Evolutionary conservation across 2,888 invertebrate genomes (phyloP).

Genomic region (Stenoptilia bipunctidactyla): DNA sequence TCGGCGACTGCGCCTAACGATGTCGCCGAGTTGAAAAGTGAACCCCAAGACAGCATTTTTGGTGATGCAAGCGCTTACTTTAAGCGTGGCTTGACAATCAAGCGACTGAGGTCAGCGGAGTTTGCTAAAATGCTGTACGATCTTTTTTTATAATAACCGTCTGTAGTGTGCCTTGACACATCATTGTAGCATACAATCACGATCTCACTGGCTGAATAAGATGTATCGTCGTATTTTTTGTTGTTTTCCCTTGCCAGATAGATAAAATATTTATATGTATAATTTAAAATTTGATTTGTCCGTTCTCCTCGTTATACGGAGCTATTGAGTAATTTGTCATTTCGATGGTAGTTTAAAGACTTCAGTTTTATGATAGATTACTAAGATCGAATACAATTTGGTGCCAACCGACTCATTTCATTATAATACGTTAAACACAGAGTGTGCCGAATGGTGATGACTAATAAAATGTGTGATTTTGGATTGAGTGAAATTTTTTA

Average conservation of each 20-base stretch:
- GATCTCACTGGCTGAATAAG: constrained; percentile 26
- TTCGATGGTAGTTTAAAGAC: no score
- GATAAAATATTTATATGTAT: no score
- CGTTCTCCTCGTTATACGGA: no score
- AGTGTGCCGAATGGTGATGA: not conserved
- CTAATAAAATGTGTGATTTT: no score
- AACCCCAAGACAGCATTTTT: constrained; percentile 53
- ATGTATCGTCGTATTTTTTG: not conserved
- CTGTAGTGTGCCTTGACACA: constrained; percentile 66
- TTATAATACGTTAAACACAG: no score
- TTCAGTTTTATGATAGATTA: no score
- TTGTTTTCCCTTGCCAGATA: not conserved
- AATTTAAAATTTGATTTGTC: no score
- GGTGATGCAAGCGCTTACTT: constrained; percentile 63
- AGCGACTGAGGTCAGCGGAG: constrained; percentile 68
- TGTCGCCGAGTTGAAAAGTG: constrained; percentile 44
- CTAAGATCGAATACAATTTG: no score
- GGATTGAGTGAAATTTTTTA: no score
- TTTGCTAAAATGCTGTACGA: constrained; percentile 55
- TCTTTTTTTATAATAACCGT: constrained; percentile 40
- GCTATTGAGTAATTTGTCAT: no score
- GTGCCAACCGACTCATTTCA: no score
- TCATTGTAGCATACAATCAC: constrained; percentile 28
- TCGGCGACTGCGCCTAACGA: constrained; percentile 57
- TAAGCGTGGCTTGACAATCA: constrained; percentile 64